Evolutionary conservation across 2,888 invertebrate species (phyloP).

Genomic region (Lydus trimaculatus): DNA sequence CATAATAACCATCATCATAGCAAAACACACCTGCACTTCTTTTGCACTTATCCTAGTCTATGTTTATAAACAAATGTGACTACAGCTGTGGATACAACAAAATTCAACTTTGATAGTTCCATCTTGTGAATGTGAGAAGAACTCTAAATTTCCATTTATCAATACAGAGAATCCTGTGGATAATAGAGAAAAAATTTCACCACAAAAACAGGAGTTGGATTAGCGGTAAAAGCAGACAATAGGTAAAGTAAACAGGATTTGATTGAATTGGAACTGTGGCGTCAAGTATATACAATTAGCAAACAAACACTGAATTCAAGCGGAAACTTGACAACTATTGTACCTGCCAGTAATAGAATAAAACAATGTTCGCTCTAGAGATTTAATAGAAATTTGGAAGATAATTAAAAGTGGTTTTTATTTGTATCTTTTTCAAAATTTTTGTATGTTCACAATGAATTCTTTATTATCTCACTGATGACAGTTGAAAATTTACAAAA

Average conservation of each 20-base stretch:
- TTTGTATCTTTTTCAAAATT: slow-evolving; percentile 24
- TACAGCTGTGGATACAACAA: neutral
- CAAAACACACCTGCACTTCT: no score
- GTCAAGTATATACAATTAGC: neutral
- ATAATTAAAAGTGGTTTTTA: slow-evolving; percentile 10
- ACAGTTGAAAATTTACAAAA: neutral
- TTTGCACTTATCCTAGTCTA: no score
- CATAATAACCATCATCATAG: no score
- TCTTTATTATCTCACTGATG: slow-evolving; percentile 28
- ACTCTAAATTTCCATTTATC: neutral
- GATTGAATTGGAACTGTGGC: neutral
- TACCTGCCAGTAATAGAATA: neutral
- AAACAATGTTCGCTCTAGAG: neutral
- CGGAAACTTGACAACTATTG: slow-evolving; percentile 6
- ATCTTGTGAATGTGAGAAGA: neutral
- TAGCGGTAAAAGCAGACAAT: neutral
- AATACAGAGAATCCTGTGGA: neutral
- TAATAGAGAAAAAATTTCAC: neutral
- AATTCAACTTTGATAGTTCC: slow-evolving; percentile 7
- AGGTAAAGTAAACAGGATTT: neutral
- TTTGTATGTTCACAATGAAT: slow-evolving; percentile 28
- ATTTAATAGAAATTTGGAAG: neutral
- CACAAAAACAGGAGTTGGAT: neutral
- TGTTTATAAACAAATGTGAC: no score
- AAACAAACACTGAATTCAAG: slow-evolving; percentile 2